Evolutionary conservation across 2,797 vertebrate species (phyloP).

Genomic region (Acanthiza pusilla): DNA sequence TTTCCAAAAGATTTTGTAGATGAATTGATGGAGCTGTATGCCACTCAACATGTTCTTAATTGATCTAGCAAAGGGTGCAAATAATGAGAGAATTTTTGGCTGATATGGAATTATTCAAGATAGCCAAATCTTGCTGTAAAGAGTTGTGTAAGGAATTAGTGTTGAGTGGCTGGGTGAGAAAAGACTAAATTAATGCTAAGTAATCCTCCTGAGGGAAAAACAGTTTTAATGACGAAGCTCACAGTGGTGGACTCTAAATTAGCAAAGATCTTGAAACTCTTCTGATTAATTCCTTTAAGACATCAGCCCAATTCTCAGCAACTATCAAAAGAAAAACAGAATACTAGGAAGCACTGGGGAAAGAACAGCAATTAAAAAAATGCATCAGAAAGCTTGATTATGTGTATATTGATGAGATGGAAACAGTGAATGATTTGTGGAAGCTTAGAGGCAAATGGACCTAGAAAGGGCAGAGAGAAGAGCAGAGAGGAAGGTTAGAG

Average conservation of each 20-base stretch:
- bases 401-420: not conserved
- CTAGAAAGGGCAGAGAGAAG: not conserved
- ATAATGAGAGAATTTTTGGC: not conserved
- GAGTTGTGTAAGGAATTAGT: not conserved
- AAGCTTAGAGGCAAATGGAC: not conserved
- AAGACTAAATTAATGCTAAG: not conserved
- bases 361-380: not conserved
- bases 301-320: not conserved
- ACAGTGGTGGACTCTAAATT: constrained; percentile 14
- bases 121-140: not conserved
- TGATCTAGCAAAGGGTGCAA: not conserved
- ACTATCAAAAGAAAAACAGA: not conserved
- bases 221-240: not conserved
- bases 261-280: not conserved
- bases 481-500: not conserved
- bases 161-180: not conserved
- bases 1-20: not conserved
- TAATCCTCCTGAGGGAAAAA: not conserved
- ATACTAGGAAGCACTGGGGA: not conserved
- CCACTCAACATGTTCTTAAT: not conserved
- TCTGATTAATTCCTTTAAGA: constrained; percentile 14
- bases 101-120: not conserved
- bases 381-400: not conserved
- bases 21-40: not conserved
- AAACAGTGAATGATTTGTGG: not conserved